phyloP scores from a whole-genome alignment of 2,113 vertebrate genomes.

The Empidonax alnorum region DNA sequence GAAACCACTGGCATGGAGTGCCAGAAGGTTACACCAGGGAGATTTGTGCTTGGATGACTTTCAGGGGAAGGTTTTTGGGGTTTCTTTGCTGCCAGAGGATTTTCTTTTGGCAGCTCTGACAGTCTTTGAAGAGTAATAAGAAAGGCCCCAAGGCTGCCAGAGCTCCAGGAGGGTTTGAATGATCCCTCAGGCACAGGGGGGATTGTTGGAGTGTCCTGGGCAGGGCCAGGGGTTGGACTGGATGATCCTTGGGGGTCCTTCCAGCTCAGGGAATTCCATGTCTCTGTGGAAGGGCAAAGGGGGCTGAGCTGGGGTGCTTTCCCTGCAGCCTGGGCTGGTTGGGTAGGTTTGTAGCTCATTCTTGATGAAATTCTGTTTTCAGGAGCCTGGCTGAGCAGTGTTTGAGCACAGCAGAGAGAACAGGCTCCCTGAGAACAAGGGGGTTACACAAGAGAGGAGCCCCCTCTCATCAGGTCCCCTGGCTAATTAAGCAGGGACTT shows the following conservation, averaged over 20 bases:
- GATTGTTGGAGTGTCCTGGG: too few species aligned
- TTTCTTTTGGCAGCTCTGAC: background rate
- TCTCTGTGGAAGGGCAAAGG: too few species aligned
- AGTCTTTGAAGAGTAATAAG: background rate
- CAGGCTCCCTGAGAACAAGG: background rate
- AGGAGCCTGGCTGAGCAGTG: background rate
- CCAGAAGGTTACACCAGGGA: too few species aligned
- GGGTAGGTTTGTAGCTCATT: background rate
- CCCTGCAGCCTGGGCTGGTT: background rate
- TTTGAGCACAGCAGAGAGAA: background rate
- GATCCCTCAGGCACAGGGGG: too few species aligned
- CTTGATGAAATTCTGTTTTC: background rate
- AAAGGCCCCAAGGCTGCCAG: too few species aligned
- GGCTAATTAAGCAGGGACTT: constrained; percentile 20
- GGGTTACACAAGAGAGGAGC: background rate
- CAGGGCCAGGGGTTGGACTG: background rate
- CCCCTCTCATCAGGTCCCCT: background rate
- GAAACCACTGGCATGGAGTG: too few species aligned
- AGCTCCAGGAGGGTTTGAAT: too few species aligned
- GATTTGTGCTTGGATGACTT: too few species aligned
- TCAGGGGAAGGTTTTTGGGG: too few species aligned
- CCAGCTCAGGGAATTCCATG: background rate
- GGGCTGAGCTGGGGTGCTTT: too few species aligned
- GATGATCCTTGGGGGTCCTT: background rate
- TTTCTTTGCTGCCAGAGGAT: background rate